Conservation (phyloP, 2,797 vertebrate genomes). For the Arctocebus calabarensis region DNA sequence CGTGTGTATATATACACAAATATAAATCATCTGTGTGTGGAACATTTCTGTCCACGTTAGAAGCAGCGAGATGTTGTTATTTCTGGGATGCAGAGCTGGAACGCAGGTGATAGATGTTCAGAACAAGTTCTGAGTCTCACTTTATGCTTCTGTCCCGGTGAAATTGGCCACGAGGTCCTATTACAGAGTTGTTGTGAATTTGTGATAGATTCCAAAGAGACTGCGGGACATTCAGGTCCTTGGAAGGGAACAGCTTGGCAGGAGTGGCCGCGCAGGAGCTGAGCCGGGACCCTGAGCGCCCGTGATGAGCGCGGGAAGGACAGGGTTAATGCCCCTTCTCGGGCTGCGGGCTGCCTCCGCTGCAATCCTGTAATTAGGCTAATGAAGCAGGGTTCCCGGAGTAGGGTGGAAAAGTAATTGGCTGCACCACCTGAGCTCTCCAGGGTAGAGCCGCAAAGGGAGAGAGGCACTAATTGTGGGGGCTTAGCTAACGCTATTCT, state of each 20-base stretch:
- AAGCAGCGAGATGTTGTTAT: too few relatives aligned
- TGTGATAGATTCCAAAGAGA: background rate
- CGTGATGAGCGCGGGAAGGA: background rate
- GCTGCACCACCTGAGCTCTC: conserved; percentile 48
- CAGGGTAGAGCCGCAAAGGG: background rate
- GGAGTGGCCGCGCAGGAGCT: background rate
- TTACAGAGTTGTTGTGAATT: background rate
- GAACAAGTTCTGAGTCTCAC: background rate
- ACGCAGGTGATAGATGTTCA: too few relatives aligned
- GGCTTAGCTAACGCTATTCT: background rate
- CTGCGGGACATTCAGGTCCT: background rate
- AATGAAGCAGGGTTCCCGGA: background rate
- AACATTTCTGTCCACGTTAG: background rate
- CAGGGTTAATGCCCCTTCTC: background rate
- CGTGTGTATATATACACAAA: too few relatives aligned
- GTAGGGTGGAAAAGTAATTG: background rate
- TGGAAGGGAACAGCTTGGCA: background rate
- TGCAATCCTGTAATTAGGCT: background rate
- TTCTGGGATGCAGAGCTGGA: background rate
- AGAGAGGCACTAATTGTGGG: too few relatives aligned
- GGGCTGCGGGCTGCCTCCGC: background rate
- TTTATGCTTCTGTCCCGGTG: background rate
- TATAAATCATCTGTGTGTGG: background rate
- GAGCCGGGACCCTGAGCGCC: background rate
- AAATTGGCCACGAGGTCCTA: rapidly evolving